Conservation (phyloP, 2,797 vertebrate species). For the Allobates femoralis region DNA sequence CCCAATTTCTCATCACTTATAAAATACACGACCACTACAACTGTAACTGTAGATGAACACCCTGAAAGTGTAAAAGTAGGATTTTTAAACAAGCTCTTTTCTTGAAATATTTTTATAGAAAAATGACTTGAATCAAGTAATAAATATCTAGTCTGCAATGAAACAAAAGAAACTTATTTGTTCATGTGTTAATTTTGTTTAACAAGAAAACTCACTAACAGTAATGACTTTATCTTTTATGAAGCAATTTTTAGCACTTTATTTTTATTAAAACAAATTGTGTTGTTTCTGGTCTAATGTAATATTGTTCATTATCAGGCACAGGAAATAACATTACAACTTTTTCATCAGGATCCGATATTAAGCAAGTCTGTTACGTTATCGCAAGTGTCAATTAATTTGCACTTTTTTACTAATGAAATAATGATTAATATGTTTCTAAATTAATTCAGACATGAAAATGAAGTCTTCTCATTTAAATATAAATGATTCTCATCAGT, state of each 20-base stretch:
- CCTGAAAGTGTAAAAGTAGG: too few species aligned
- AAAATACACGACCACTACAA: too few species aligned
- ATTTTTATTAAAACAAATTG: background rate
- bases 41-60: too few species aligned
- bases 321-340: background rate
- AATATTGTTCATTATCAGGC: background rate
- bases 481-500: conserved; percentile 44
- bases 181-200: background rate
- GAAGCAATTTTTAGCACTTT: conserved; percentile 4
- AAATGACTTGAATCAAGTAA: background rate
- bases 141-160: background rate
- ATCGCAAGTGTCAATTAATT: conserved; percentile 45
- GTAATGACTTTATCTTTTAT: background rate
- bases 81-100: too few species aligned
- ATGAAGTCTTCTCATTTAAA: conserved; percentile 41
- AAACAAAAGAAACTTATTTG: background rate
- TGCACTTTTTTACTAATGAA: conserved; percentile 35
- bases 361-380: conserved; percentile 31
- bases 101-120: too few species aligned
- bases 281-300: background rate
- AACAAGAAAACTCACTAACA: background rate
- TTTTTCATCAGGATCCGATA: conserved; percentile 37
- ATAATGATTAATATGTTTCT: conserved; percentile 31
- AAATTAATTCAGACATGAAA: conserved; percentile 31
- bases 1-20: too few species aligned